These are phyloP conservation scores for Atrina japonica DNA, from an alignment of 2,888 invertebrate species.

Conservation along the genomic window DNA sequence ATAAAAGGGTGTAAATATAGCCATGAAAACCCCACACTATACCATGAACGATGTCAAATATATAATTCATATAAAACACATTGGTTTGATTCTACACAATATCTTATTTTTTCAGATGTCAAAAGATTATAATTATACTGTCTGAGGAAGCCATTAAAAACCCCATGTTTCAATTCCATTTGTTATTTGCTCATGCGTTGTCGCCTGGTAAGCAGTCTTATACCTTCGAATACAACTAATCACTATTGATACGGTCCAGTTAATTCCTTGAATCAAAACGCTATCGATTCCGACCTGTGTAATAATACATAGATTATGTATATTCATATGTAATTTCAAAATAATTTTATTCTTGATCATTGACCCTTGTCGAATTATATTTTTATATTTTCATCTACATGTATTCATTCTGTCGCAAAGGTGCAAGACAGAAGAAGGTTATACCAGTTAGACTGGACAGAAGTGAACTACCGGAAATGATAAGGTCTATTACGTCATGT, in stretches of 20 bases:
- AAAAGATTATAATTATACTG: constrained; percentile 16
- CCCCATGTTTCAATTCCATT: constrained; percentile 23
- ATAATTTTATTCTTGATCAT: neutral
- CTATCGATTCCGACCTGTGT: too few relatives aligned
- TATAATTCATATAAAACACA: too few relatives aligned
- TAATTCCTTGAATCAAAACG: too few relatives aligned
- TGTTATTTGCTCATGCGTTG: constrained; percentile 18
- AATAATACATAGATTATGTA: too few relatives aligned
- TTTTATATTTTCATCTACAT: too few relatives aligned
- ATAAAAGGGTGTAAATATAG: too few relatives aligned
- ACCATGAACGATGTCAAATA: too few relatives aligned
- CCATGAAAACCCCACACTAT: too few relatives aligned
- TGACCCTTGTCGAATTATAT: too few relatives aligned
- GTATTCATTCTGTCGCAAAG: too few relatives aligned
- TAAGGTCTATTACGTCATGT: constrained; percentile 18
- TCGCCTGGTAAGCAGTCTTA: constrained; percentile 21
- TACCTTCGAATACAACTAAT: neutral
- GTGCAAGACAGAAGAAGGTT: constrained; percentile 20
- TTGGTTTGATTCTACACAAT: neutral
- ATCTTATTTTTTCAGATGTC: constrained; percentile 8
- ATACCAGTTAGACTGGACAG: constrained; percentile 20
- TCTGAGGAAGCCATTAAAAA: constrained; percentile 16
- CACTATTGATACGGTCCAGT: too few relatives aligned
- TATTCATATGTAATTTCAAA: neutral
- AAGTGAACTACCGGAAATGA: constrained; percentile 9